Base-by-base conservation (phyloP, 1,140 invertebrate species). In the Drosophila leontia region DNA sequence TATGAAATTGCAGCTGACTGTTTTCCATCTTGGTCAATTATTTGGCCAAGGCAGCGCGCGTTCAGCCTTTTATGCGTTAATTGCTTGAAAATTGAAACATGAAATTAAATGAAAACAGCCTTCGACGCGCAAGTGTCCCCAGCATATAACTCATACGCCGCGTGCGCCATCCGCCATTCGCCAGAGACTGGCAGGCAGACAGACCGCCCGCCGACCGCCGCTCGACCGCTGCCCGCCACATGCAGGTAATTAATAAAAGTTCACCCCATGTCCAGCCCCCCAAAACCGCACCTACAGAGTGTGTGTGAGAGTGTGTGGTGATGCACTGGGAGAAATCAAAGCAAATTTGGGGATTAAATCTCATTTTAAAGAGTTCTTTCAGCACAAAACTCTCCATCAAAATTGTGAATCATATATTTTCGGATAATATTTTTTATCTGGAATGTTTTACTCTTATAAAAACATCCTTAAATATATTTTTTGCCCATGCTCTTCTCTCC, bases 21-120 rank as follows among this genome's bases (percentile, higher is more conserved):
- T 71, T 63, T 53, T 62, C 62, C 82, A 85, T 85, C 82, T 85
- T 86, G 78, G 57, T 63, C 82, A 82, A 55, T 81, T 85, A 77
- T 67, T 65, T 60, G 47, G 34, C 41, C 45, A 74, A 58, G 74
- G 48, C 48, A 56, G 50, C 56, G 44, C 35, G 35, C 41, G 67
- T 37, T 39, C 17, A 37, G 44, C 45, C 60, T 87, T 82, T 77
- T 88, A 72, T 78, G 69, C 81, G 81, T 90, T 90, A 91, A 90
- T 90, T 90, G 85, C 85, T 83, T 74, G 86, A 90, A 90, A 90
- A 90, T 90, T 85, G 76, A 90, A 90, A 90, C 75, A 90, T 91
- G 67, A 90, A 91, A 90, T 90, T 90, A 90, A 90, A 90, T 85
- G 82, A 90, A 90, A 90, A 90, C 85, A 90, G 69, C 70, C 75